Conservation (phyloP, 2,888 invertebrate genomes). For the Cheilosia variabilis region DNA sequence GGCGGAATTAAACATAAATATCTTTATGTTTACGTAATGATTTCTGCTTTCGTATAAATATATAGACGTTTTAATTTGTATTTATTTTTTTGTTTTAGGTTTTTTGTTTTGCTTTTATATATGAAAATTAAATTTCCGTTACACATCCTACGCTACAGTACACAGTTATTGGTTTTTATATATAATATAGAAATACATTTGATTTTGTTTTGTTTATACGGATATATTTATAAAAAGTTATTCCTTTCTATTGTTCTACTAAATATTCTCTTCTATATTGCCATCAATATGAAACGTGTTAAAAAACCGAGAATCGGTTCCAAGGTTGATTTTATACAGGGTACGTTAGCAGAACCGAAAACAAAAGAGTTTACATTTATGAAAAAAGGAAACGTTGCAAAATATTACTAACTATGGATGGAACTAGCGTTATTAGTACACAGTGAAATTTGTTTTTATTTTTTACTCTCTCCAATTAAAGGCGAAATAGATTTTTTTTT, state of each 20-base stretch:
- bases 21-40: conserved; percentile 28
- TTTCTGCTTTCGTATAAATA: conserved; percentile 62
- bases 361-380: neutral
- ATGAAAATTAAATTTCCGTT: conserved; percentile 36
- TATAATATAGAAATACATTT: conserved; percentile 26
- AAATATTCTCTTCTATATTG: neutral
- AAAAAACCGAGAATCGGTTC: neutral
- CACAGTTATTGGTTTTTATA: conserved; percentile 29
- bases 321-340: neutral
- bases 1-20: conserved; percentile 59
- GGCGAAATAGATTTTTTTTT: neutral
- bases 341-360: conserved; percentile 1
- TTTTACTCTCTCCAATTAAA: neutral
- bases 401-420: conserved; percentile 52
- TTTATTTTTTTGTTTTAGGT: conserved; percentile 17
- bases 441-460: conserved; percentile 10
- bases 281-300: neutral
- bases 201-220: conserved; percentile 5
- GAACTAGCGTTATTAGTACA: conserved; percentile 29
- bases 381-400: neutral
- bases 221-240: conserved; percentile 21
- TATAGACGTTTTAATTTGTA: conserved; percentile 23
- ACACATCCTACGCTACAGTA: conserved; percentile 46
- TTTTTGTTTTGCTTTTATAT: conserved; percentile 9
- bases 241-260: conserved; percentile 4